Evolutionary conservation across 2,888 invertebrate genomes (phyloP).

Genomic region (Theristus sp.): DNA sequence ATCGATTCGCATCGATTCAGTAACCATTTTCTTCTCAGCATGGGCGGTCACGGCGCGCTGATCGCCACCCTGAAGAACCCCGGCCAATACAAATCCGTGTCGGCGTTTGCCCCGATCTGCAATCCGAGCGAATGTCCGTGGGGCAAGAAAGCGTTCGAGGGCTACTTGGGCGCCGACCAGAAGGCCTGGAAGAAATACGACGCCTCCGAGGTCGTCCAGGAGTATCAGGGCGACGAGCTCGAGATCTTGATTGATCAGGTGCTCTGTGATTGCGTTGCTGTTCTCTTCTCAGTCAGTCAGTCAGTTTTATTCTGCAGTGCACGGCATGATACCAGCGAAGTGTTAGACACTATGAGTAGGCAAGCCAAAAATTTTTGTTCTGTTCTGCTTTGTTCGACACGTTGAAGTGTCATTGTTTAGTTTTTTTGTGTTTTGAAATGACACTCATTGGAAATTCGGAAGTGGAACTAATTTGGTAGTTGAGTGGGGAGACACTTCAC

Average conservation of each 20-base stretch:
- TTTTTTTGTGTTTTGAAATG: too few species aligned
- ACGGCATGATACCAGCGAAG: too few species aligned
- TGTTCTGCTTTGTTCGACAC: too few species aligned
- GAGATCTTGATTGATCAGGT: slow-evolving; percentile 75
- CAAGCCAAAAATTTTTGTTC: too few species aligned
- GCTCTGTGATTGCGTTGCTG: slow-evolving; percentile 40
- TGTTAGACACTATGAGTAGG: too few species aligned
- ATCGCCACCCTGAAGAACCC: slow-evolving; percentile 60
- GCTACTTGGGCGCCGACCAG: slow-evolving; percentile 40
- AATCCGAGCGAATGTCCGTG: slow-evolving; percentile 66
- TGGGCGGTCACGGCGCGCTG: slow-evolving; percentile 95
- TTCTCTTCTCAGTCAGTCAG: too few species aligned
- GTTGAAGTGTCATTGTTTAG: too few species aligned
- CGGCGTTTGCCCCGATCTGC: slow-evolving; percentile 83
- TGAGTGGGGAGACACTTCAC: too few species aligned
- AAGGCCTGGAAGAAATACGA: slow-evolving; percentile 51
- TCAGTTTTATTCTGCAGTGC: too few species aligned
- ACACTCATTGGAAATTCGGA: too few species aligned
- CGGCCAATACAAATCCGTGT: slow-evolving; percentile 55
- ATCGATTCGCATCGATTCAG: too few species aligned
- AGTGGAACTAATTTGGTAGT: too few species aligned
- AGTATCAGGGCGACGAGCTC: slow-evolving; percentile 61
- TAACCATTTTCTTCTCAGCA: slow-evolving; percentile 51
- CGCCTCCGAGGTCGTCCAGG: slow-evolving; percentile 58
- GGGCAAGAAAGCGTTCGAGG: slow-evolving; percentile 61